phyloP scores from a whole-genome alignment of 2,113 vertebrate species.

The Cavia aperea region DNA sequence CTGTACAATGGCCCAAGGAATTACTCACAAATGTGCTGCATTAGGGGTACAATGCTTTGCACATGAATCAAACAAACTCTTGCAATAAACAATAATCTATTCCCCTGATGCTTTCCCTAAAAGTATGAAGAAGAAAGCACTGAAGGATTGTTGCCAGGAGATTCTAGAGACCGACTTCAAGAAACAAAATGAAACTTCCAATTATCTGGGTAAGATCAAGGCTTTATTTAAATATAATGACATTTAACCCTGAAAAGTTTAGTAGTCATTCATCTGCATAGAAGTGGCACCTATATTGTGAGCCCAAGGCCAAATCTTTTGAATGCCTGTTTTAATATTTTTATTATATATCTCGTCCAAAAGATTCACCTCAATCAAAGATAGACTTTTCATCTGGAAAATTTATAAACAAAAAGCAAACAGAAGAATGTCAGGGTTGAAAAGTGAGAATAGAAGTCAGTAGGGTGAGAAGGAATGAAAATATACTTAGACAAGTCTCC shows the following conservation, averaged over 20 bases:
- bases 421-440: neutral
- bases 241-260: neutral
- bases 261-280: neutral
- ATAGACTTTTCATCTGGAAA: neutral
- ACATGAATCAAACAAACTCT: conserved; percentile 36
- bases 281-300: neutral
- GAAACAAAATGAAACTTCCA: conserved; percentile 29
- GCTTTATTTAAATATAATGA: neutral
- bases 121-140: conserved; percentile 29
- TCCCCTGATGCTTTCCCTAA: conserved; percentile 6
- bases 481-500: neutral
- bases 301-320: neutral
- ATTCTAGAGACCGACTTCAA: neutral
- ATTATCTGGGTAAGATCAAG: neutral
- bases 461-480: neutral
- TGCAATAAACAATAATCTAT: conserved; percentile 11
- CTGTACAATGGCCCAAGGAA: neutral
- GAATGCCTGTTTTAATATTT: neutral
- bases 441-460: neutral
- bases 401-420: neutral
- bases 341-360: neutral
- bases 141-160: conserved; percentile 24
- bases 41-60: neutral
- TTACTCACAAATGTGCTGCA: conserved; percentile 41
- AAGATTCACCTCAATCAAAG: neutral